Percentiles rank a stretch among this genome's conserved stretches.
These are phyloP conservation scores for Cyrtonyx montezumae DNA, from an alignment of 2,113 vertebrate species.

Conservation along the genomic window DNA sequence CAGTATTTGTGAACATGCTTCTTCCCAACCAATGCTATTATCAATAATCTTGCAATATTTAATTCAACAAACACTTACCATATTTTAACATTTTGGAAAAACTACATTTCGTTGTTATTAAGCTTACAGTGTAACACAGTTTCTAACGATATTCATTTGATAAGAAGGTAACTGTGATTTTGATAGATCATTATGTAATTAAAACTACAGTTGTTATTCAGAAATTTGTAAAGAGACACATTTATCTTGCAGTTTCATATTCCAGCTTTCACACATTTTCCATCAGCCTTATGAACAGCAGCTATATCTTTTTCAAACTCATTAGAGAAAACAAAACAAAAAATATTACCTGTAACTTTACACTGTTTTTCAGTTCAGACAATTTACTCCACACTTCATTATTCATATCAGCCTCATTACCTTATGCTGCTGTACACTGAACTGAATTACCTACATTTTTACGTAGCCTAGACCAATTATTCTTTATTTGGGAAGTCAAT, in stretches of 20 bases:
- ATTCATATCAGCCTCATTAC: not conserved
- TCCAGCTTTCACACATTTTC: not conserved
- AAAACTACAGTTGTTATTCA: not conserved
- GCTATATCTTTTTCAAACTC: not conserved
- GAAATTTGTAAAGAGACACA: not conserved
- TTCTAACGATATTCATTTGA: not conserved
- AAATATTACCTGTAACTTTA: not conserved
- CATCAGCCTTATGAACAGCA: not conserved
- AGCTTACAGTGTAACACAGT: not conserved
- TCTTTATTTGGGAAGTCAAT: not conserved
- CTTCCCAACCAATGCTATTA: not conserved
- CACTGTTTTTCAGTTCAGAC: not conserved
- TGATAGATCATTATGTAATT: not conserved
- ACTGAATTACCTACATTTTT: not conserved
- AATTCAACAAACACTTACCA: not conserved
- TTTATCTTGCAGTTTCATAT: not conserved
- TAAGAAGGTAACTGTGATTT: not conserved
- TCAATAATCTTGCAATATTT: not conserved
- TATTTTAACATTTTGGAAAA: not conserved
- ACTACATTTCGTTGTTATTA: not conserved
- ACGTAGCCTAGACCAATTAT: not conserved
- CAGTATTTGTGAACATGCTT: not conserved
- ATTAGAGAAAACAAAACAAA: not conserved
- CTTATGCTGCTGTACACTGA: not conserved
- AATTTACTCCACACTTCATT: not conserved